Conservation (phyloP, 37 sponge, comb jelly and placozoan genomes). For the Ephydatia muelleri region DNA sequence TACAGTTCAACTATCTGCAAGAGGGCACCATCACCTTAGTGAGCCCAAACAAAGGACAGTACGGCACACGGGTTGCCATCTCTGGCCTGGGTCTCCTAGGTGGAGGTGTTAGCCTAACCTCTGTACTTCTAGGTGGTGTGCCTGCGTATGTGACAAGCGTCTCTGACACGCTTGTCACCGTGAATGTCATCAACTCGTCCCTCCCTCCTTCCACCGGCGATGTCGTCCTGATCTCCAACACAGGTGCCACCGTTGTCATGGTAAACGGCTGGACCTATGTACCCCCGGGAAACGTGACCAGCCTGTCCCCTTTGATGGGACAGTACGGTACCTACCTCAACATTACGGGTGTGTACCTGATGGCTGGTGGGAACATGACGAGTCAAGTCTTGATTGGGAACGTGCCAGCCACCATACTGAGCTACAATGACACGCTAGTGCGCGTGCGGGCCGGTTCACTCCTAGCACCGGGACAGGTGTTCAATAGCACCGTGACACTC, state of each 20-base stretch:
- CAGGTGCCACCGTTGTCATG: conserved; percentile 55
- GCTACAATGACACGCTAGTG: conserved; percentile 18
- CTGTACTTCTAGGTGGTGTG: conserved; percentile 44
- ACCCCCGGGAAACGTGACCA: conserved; percentile 12
- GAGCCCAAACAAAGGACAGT: conserved; percentile 66
- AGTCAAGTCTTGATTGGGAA: conserved; percentile 13
- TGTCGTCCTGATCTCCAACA: conserved; percentile 42
- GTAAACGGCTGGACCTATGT: conserved; percentile 61
- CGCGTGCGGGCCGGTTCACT: conserved; percentile 36
- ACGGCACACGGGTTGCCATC: conserved; percentile 49
- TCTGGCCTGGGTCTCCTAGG: conserved; percentile 60
- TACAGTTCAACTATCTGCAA: conserved; percentile 56
- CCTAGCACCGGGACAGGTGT: not conserved
- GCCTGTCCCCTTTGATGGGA: conserved; percentile 37
- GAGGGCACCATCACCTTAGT: conserved; percentile 58
- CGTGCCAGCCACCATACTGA: not conserved
- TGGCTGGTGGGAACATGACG: conserved; percentile 29
- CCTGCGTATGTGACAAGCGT: conserved; percentile 11
- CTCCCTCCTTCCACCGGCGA: conserved; percentile 27
- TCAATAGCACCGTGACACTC: conserved; percentile 21
- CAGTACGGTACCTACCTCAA: conserved; percentile 60
- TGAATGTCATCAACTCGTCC: not conserved
- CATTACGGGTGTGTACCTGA: conserved; percentile 42
- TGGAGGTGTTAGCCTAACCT: conserved; percentile 30
- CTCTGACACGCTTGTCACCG: conserved; percentile 4